Evolutionary conservation across 53 echinoderm and acorn worm genomes (phyloP).

Genomic region (Crossaster papposus): DNA sequence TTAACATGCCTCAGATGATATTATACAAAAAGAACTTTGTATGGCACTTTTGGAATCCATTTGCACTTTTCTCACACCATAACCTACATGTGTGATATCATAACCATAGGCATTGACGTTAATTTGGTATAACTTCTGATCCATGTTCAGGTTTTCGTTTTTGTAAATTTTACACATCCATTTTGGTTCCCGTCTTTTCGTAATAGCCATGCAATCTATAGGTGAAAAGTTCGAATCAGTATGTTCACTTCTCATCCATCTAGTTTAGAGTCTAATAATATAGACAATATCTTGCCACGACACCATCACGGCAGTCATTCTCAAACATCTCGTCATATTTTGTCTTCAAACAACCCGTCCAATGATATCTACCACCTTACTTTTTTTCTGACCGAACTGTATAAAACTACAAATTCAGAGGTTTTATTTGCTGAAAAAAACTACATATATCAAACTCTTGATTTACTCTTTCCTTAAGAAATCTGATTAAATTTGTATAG

Average conservation of each 20-base stretch:
- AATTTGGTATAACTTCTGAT: no score
- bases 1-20: neutral
- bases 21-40: neutral
- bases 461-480: neutral
- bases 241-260: slow-evolving; percentile 52
- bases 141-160: no score
- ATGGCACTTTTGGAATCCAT: neutral
- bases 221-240: slow-evolving; percentile 56
- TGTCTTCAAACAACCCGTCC: slow-evolving; percentile 4
- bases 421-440: neutral
- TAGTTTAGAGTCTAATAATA: neutral
- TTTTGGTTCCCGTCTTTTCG: neutral
- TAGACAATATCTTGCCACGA: neutral
- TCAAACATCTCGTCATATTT: neutral
- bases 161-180: neutral
- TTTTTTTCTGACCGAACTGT: neutral
- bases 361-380: neutral
- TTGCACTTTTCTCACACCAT: no score
- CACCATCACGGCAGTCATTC: neutral
- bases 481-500: neutral
- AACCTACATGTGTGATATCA: no score
- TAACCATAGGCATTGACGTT: no score
- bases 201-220: neutral
- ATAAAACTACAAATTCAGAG: neutral
- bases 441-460: neutral